Percentiles rank a stretch among this genome's conserved stretches.
Evolutionary conservation across 2,888 invertebrate genomes (phyloP).

Genomic region (Neoaliturus tenellus): DNA sequence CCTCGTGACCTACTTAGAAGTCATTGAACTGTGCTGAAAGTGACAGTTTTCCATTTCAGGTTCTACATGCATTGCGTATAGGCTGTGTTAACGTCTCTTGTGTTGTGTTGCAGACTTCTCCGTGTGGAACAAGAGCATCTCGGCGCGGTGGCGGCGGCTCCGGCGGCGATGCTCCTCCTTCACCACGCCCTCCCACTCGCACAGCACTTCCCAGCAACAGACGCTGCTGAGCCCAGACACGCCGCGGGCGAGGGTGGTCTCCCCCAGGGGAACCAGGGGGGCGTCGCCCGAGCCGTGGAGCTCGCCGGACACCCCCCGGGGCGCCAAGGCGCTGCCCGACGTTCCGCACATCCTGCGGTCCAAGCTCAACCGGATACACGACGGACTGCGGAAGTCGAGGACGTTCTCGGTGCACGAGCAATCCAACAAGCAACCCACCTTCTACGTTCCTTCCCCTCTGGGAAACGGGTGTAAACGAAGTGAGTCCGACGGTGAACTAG

Average conservation of each 20-base stretch:
- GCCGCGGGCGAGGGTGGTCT: constrained; percentile 50
- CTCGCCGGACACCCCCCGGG: constrained; percentile 42
- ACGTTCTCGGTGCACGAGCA: constrained; percentile 81
- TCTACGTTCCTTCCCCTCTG: constrained; percentile 82
- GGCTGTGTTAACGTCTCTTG: no score
- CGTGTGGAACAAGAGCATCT: constrained; percentile 83
- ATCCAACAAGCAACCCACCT: constrained; percentile 72
- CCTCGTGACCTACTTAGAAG: no score
- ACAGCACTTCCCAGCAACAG: constrained; percentile 69
- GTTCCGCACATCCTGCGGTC: constrained; percentile 74
- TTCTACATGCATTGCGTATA: no score
- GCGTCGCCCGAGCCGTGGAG: constrained; percentile 35
- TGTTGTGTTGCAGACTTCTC: constrained; percentile 78
- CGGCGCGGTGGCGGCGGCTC: constrained; percentile 85
- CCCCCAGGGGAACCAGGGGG: constrained; percentile 42
- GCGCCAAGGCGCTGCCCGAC: constrained; percentile 60
- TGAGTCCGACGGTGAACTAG: constrained; percentile 45
- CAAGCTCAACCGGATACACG: constrained; percentile 80
- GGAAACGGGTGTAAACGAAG: constrained; percentile 27
- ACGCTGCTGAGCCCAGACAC: constrained; percentile 71
- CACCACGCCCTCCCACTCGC: constrained; percentile 66
- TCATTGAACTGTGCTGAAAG: no score
- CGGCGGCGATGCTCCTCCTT: constrained; percentile 80
- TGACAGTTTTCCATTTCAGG: no score
- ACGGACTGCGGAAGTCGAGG: constrained; percentile 80